Percentiles rank a stretch among this genome's conserved stretches.
Evolutionary conservation across 2,888 invertebrate genomes (phyloP).

Genomic region (Carterocephalus palaemon): DNA sequence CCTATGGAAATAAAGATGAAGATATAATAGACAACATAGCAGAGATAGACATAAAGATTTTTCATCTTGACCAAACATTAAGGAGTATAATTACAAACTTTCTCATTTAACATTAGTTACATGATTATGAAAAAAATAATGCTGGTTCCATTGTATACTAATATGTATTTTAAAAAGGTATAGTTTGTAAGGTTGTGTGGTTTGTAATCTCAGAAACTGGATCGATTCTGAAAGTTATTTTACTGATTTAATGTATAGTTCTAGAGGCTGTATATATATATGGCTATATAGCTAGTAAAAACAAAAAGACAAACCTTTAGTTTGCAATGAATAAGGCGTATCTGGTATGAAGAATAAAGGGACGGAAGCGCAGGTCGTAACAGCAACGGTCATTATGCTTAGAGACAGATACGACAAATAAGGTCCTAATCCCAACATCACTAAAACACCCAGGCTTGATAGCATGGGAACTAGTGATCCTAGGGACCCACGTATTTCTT

Average conservation of each 20-base stretch:
- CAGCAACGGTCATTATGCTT: conserved; percentile 1
- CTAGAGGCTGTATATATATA: neutral
- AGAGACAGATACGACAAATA: conserved; percentile 12
- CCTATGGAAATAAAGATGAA: neutral
- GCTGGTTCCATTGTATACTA: too few relatives aligned
- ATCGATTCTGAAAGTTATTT: too few relatives aligned
- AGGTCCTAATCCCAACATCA: conserved; percentile 11
- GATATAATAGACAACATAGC: neutral
- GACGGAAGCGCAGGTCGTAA: neutral
- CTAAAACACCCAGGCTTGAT: conserved; percentile 2
- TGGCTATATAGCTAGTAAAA: neutral
- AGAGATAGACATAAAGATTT: neutral
- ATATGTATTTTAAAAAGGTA: neutral
- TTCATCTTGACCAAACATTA: neutral
- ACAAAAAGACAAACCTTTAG: conserved; percentile 1
- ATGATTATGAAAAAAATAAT: too few relatives aligned
- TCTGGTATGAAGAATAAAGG: conserved; percentile 9
- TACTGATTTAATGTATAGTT: neutral
- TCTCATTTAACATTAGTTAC: too few relatives aligned
- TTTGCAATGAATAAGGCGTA: conserved; percentile 14
- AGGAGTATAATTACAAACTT: too few relatives aligned
- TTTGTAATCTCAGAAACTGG: neutral
- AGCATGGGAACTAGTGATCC: conserved; percentile 31
- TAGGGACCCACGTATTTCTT: conserved; percentile 53
- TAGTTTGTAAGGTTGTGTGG: neutral